Evolutionary conservation across 23 tunicate species (phyloP).

Genomic region (Clavelina lepadiformis): DNA sequence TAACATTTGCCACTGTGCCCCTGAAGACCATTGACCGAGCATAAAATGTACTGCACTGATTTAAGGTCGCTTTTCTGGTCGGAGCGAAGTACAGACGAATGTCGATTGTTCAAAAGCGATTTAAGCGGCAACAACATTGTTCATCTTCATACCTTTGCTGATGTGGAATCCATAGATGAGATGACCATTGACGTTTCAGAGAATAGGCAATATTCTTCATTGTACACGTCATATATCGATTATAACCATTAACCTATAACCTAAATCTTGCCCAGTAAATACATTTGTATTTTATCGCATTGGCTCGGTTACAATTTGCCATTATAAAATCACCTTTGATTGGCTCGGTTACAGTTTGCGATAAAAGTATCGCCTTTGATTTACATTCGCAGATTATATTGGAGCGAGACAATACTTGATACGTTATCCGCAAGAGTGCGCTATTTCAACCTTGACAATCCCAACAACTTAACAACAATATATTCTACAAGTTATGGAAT

Average conservation of each 20-base stretch:
- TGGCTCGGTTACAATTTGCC: background rate
- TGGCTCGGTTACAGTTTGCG: no score
- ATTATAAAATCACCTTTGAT: background rate
- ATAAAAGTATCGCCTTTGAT: background rate
- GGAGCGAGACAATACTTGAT: slow-evolving; percentile 25
- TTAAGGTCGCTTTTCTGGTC: slow-evolving; percentile 40
- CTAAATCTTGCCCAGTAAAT: no score
- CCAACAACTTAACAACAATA: background rate
- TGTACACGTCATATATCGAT: background rate
- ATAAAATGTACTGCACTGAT: no score
- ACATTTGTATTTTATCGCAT: background rate
- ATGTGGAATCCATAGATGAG: slow-evolving; percentile 16
- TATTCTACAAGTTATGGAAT: background rate
- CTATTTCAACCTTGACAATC: background rate
- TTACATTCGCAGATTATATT: slow-evolving; percentile 30
- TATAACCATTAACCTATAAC: no score
- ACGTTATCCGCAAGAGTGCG: background rate
- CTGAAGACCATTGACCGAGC: no score
- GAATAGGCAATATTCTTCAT: slow-evolving; percentile 11
- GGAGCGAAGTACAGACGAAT: slow-evolving; percentile 8
- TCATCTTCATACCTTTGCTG: slow-evolving; percentile 31
- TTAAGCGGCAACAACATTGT: slow-evolving; percentile 24
- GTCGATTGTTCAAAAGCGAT: slow-evolving; percentile 32
- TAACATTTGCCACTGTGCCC: background rate
- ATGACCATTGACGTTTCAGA: slow-evolving; percentile 27